These are phyloP conservation scores for Acrossocheilus wenchowensis DNA, from an alignment of 2,797 vertebrate genomes.

Conservation along the genomic window DNA sequence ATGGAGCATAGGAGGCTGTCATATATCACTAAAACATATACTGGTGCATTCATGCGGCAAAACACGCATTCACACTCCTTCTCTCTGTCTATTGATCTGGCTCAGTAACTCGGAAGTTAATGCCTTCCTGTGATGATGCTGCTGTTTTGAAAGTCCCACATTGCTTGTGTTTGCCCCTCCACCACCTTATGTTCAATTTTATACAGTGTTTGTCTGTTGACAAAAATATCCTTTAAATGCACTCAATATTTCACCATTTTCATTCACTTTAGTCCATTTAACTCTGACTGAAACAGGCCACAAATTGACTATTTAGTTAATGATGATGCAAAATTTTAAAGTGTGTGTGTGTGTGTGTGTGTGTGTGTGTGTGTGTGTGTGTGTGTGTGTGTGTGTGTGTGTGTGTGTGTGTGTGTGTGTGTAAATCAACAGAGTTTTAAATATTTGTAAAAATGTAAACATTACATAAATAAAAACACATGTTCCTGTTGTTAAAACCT, in stretches of 20 bases:
- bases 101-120: slow-evolving; percentile 44
- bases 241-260: not conserved
- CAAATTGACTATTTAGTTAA: not conserved
- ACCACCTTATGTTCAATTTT: slow-evolving; percentile 11
- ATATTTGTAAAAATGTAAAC: not conserved
- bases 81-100: slow-evolving; percentile 35
- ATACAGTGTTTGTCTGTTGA: not conserved
- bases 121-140: slow-evolving; percentile 32
- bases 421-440: not conserved
- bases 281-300: not conserved
- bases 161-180: slow-evolving; percentile 4
- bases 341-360: not conserved
- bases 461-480: not conserved
- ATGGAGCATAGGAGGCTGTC: slow-evolving; percentile 52
- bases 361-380: too few relatives aligned
- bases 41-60: slow-evolving; percentile 38
- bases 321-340: not conserved
- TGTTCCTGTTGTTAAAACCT: not conserved
- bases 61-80: slow-evolving; percentile 38
- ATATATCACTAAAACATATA: slow-evolving; percentile 49
- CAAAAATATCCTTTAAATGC: not conserved
- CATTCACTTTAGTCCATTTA: not conserved
- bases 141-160: slow-evolving; percentile 47
- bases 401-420: not conserved
- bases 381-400: too few relatives aligned